phyloP scores from a whole-genome alignment of 2,888 invertebrate genomes.

The Chesias legatella region DNA sequence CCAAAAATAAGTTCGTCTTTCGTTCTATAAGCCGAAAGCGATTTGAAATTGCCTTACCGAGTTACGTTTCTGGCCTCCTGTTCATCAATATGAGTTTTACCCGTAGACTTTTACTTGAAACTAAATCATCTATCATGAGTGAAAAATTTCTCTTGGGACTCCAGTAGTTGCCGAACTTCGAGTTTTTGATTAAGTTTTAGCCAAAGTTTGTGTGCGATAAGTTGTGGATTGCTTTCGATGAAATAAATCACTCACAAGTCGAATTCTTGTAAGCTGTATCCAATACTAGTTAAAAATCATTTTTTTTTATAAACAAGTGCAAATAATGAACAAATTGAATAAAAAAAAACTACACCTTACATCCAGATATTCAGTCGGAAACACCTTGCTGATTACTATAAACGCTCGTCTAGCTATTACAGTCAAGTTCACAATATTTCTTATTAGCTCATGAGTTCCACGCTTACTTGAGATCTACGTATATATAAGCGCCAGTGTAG shows the following conservation, averaged over 20 bases:
- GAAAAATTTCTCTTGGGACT: conserved; percentile 23
- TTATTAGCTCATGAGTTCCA: too few relatives aligned
- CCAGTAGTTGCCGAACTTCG: conserved; percentile 14
- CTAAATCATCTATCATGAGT: conserved; percentile 21
- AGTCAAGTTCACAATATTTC: too few relatives aligned
- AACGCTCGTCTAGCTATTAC: too few relatives aligned
- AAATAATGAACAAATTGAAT: too few relatives aligned
- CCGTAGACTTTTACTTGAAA: conserved; percentile 7
- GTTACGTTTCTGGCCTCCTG: conserved; percentile 24
- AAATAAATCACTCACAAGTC: conserved; percentile 10
- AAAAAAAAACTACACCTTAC: too few relatives aligned
- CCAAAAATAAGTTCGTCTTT: too few relatives aligned
- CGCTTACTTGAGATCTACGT: too few relatives aligned
- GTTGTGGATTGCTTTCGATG: conserved; percentile 1
- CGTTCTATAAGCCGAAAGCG: conserved; percentile 21
- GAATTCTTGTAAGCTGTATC: not conserved
- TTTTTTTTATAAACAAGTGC: too few relatives aligned
- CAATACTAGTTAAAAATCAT: too few relatives aligned
- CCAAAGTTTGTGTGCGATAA: conserved; percentile 7
- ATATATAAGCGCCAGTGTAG: too few relatives aligned
- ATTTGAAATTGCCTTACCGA: conserved; percentile 31
- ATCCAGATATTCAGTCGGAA: too few relatives aligned
- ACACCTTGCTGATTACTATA: too few relatives aligned
- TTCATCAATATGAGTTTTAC: conserved; percentile 20
- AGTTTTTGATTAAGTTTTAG: conserved; percentile 16